These are phyloP conservation scores for Dicycla oo DNA, from an alignment of 2,888 invertebrate species.

Conservation along the genomic window DNA sequence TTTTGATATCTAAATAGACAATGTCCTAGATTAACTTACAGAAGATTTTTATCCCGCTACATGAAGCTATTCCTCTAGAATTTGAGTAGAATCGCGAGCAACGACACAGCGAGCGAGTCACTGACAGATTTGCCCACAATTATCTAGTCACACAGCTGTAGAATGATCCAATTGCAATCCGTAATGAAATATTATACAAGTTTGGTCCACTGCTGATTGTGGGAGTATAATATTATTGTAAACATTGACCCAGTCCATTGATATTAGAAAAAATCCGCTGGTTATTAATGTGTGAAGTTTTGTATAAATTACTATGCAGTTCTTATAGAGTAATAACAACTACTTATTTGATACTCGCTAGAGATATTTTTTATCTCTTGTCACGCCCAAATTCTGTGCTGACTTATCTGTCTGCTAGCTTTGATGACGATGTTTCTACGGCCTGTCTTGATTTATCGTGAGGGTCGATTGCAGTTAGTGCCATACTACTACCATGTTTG, in stretches of 20 bases:
- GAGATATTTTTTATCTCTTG: neutral
- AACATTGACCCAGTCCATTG: slow-evolving; percentile 4
- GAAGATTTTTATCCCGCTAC: neutral
- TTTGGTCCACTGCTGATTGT: neutral
- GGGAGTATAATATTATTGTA: neutral
- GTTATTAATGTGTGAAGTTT: no score
- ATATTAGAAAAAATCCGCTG: slow-evolving; percentile 3
- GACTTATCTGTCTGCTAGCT: neutral
- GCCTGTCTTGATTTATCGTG: neutral
- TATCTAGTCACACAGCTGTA: slow-evolving; percentile 19
- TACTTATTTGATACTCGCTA: no score
- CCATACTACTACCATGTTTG: neutral
- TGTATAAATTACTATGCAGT: neutral
- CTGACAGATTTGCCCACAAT: slow-evolving; percentile 1
- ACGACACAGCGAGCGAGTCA: no score
- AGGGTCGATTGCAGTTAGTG: neutral
- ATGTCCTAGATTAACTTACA: neutral
- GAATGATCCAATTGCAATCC: slow-evolving; percentile 10
- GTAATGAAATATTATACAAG: slow-evolving; percentile 15
- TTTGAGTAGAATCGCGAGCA: neutral
- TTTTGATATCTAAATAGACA: neutral
- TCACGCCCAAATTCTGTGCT: neutral
- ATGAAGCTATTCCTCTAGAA: neutral
- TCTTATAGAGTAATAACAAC: no score
- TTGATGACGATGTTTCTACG: neutral